Conservation (phyloP, 2,113 vertebrate genomes). For the Clinocottus analis region DNA sequence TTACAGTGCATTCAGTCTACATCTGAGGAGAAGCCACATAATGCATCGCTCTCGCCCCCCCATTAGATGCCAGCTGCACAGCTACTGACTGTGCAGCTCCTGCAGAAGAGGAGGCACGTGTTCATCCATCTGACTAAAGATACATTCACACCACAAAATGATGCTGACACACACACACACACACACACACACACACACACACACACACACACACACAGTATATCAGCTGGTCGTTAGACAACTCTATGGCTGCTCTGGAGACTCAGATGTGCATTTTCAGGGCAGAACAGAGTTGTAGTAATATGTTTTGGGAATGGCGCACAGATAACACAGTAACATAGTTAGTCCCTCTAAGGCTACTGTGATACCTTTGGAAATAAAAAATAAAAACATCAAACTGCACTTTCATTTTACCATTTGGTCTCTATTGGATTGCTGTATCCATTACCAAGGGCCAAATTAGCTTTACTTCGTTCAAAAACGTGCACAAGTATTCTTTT, state of each 20-base stretch:
- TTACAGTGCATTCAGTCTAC: slow-evolving; percentile 21
- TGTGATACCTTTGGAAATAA: background rate
- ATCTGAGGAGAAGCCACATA: slow-evolving; percentile 54
- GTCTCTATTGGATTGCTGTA: background rate
- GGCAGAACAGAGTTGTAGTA: background rate
- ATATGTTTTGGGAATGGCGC: background rate
- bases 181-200: background rate
- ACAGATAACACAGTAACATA: slow-evolving; percentile 1
- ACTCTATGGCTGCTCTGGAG: slow-evolving; percentile 6
- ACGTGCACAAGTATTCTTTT: background rate
- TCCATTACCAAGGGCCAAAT: background rate
- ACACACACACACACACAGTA: background rate
- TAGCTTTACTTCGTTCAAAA: background rate
- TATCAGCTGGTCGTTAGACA: slow-evolving; percentile 10
- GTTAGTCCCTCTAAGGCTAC: background rate
- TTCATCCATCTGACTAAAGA: slow-evolving; percentile 75
- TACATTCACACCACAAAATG: slow-evolving; percentile 54
- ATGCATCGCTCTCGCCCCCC: slow-evolving; percentile 30
- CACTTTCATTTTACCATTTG: background rate
- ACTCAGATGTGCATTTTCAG: background rate
- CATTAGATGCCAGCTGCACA: slow-evolving; percentile 67
- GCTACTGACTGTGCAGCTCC: slow-evolving; percentile 53
- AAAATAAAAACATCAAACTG: background rate
- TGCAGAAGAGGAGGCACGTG: slow-evolving; percentile 76
- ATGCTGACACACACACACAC: slow-evolving; percentile 28